Conservation (phyloP, 2,888 invertebrate genomes). For the Cerastis leucographa region DNA sequence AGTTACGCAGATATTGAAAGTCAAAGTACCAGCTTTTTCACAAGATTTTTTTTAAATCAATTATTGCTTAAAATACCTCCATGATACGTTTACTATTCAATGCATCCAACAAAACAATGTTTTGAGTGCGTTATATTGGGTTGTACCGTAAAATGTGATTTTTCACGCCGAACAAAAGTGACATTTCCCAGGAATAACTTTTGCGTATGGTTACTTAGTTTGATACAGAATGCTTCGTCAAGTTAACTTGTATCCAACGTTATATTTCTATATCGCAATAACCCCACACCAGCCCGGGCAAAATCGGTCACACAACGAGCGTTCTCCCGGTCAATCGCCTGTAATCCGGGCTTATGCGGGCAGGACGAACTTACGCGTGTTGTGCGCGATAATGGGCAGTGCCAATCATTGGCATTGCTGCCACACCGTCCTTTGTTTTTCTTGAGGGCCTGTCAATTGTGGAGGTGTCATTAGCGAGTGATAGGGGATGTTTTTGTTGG, state of each 20-base stretch:
- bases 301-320: constrained; percentile 13
- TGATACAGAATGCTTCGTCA: no score
- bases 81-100: no score
- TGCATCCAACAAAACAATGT: no score
- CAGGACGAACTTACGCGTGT: constrained; percentile 76
- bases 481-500: constrained; percentile 57
- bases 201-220: no score
- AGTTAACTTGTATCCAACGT: not conserved
- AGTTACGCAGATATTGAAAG: no score
- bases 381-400: constrained; percentile 81
- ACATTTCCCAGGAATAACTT: no score
- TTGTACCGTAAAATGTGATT: no score
- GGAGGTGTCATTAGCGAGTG: constrained; percentile 57
- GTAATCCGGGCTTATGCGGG: constrained; percentile 79
- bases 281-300: not conserved
- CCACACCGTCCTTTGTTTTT: constrained; percentile 61
- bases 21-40: no score
- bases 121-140: no score
- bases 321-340: constrained; percentile 51
- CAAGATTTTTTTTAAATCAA: no score
- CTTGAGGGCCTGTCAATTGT: constrained; percentile 61
- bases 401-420: constrained; percentile 77
- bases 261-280: not conserved
- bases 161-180: no score
- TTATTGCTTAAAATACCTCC: no score